Base-by-base conservation (phyloP, 2,888 invertebrate genomes). In the Cyclophora punctaria region DNA sequence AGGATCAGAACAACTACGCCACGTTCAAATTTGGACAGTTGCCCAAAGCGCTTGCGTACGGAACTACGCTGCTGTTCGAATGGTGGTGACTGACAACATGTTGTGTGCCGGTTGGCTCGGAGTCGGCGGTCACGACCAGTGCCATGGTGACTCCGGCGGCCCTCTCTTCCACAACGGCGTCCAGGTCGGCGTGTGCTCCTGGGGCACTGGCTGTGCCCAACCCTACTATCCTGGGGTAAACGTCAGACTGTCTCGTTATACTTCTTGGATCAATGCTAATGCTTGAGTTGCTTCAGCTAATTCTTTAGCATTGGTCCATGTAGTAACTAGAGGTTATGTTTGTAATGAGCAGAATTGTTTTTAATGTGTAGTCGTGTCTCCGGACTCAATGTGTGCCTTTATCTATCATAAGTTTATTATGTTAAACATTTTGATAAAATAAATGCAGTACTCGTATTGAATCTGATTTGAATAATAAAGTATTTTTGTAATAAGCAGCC, bases 111-210 rank as follows among this genome's bases (percentile, higher is more conserved):
- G 67, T 48, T 45, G 69, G 67, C 44, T 69, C 52, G 51, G 67
- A 57, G 75, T 76, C 3, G 83, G 80, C 5, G 75, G 79, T 7
- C 71, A 81, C 20, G 83, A 78, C 63, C 80, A 79, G 63, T 83
- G 83, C 64, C 64, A 69, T 58, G 77, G 75, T n/a, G 79, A 80
- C 61, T 71, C 71, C 7, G 80, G 80, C 2, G 73, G 78, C 43
- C 79, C 80, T 7, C 71, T 79, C 34, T 64, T 71, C 56, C 78
- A 78, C 59, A 69, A 73, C 45, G 53, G 58, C 44, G 56, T 75
- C 20, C 4, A 4, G 4, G 77, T 79, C 1, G 80, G 80, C 33
- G 59, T 80, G 33, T 70, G 67, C 57, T 79, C 80, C 1, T 80
- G 66, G 62, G 76, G 76, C 1, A 4, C 41, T 0, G 52, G 58